These are phyloP conservation scores for Ennomos fuscantarius DNA, from an alignment of 2,888 invertebrate species.

Conservation along the genomic window DNA sequence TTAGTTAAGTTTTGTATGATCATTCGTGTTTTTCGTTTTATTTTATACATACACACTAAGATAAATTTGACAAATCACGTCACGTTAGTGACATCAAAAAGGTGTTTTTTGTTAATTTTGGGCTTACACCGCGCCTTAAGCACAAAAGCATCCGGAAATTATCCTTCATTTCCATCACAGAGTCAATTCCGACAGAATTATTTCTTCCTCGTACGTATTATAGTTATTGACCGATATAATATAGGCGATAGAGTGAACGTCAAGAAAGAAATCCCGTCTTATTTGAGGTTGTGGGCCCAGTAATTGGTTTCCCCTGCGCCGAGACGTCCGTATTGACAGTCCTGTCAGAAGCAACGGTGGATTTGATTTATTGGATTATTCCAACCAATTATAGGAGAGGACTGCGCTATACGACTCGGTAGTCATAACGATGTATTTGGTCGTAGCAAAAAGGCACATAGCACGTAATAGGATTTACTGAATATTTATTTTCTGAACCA, in stretches of 20 bases:
- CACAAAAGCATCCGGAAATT: neutral
- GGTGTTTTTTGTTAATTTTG: too few species aligned
- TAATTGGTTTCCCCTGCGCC: slow-evolving; percentile 62
- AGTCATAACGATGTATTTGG: neutral
- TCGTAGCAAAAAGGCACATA: too few species aligned
- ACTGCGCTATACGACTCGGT: neutral
- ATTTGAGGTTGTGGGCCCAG: slow-evolving; percentile 48
- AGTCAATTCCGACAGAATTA: slow-evolving; percentile 6
- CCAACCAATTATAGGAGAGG: slow-evolving; percentile 21
- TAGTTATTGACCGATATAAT: slow-evolving; percentile 17
- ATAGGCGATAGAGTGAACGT: slow-evolving; percentile 23
- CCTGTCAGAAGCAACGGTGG: slow-evolving; percentile 51
- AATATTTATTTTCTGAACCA: too few species aligned
- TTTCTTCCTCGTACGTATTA: slow-evolving; percentile 10
- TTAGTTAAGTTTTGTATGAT: too few species aligned
- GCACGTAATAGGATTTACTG: too few species aligned
- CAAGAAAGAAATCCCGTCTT: slow-evolving; percentile 53
- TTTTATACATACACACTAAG: too few species aligned
- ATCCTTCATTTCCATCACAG: neutral
- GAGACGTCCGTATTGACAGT: slow-evolving; percentile 56
- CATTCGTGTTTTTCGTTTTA: too few species aligned
- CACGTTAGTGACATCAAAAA: too few species aligned
- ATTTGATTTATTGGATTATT: slow-evolving; percentile 57
- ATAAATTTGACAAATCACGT: too few species aligned
- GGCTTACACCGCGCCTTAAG: too few species aligned